Evolutionary conservation across 2,797 vertebrate genomes (phyloP).

Genomic region (Parambassis ranga): DNA sequence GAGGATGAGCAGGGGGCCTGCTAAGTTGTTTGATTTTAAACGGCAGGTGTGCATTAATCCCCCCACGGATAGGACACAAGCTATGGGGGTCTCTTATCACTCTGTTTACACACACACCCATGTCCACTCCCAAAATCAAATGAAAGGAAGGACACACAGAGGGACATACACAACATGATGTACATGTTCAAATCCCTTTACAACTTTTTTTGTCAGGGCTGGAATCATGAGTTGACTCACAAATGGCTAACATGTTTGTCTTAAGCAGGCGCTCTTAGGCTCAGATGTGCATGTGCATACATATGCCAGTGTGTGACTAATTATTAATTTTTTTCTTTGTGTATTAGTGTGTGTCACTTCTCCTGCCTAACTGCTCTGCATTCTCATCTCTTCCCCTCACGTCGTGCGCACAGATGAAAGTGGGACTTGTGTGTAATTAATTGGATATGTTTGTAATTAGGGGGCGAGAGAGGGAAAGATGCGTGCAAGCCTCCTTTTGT

Average conservation of each 20-base stretch:
- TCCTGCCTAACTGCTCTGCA: slow-evolving; percentile 54
- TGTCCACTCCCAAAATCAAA: slow-evolving; percentile 1
- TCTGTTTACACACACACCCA: background rate
- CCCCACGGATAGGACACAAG: slow-evolving; percentile 10
- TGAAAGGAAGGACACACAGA: background rate
- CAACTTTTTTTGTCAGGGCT: slow-evolving; percentile 2
- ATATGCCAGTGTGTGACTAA: slow-evolving; percentile 54
- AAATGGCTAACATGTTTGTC: slow-evolving; percentile 28
- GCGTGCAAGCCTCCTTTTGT: slow-evolving; percentile 66
- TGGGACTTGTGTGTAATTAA: slow-evolving; percentile 75
- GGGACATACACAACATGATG: background rate
- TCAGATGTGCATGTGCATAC: slow-evolving; percentile 10
- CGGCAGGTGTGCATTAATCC: slow-evolving; percentile 41
- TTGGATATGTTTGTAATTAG: slow-evolving; percentile 81
- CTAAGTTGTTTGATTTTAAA: slow-evolving; percentile 39
- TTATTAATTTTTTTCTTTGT: slow-evolving; percentile 62
- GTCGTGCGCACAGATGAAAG: slow-evolving; percentile 64
- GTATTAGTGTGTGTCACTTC: slow-evolving; percentile 56
- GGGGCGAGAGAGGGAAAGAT: slow-evolving; percentile 62
- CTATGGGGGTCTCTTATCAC: background rate
- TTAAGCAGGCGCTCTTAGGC: slow-evolving; percentile 7
- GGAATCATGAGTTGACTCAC: slow-evolving; percentile 9
- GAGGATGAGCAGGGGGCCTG: background rate
- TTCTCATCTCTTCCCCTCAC: slow-evolving; percentile 51
- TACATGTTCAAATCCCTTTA: background rate